Evolutionary conservation across 2,888 invertebrate genomes (phyloP).

Genomic region (Thymelicus lineola): DNA sequence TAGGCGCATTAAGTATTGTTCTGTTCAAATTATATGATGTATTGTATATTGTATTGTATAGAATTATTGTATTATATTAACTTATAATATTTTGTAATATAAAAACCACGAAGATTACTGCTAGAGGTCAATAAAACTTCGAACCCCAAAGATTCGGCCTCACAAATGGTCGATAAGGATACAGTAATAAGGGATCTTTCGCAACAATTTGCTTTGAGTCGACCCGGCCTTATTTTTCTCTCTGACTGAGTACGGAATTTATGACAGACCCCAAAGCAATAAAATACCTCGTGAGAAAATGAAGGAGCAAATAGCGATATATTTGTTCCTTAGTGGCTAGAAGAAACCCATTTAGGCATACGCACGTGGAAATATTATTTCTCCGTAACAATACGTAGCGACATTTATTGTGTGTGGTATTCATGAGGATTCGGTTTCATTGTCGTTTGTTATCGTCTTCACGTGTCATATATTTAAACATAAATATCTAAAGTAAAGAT

Average conservation of each 20-base stretch:
- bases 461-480: not conserved
- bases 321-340: slow-evolving; percentile 80
- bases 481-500: not conserved
- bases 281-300: slow-evolving; percentile 84
- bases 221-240: slow-evolving; percentile 80
- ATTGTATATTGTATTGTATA: no score
- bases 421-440: slow-evolving; percentile 25
- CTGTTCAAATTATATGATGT: no score
- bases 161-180: slow-evolving; percentile 65
- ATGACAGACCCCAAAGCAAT: slow-evolving; percentile 82
- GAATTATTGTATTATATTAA: no score
- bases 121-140: not conserved
- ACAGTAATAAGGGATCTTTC: slow-evolving; percentile 76
- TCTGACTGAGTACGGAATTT: slow-evolving; percentile 81
- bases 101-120: not conserved
- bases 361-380: slow-evolving; percentile 68
- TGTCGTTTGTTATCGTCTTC: not conserved
- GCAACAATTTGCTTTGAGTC: slow-evolving; percentile 72
- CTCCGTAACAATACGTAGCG: slow-evolving; percentile 42
- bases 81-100: no score
- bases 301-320: slow-evolving; percentile 84
- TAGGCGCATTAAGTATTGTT: no score
- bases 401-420: slow-evolving; percentile 32
- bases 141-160: slow-evolving; percentile 19
- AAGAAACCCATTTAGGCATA: slow-evolving; percentile 74